These are phyloP conservation scores for Mellivora capensis DNA, from an alignment of 2,113 vertebrate genomes.

Conservation along the genomic window DNA sequence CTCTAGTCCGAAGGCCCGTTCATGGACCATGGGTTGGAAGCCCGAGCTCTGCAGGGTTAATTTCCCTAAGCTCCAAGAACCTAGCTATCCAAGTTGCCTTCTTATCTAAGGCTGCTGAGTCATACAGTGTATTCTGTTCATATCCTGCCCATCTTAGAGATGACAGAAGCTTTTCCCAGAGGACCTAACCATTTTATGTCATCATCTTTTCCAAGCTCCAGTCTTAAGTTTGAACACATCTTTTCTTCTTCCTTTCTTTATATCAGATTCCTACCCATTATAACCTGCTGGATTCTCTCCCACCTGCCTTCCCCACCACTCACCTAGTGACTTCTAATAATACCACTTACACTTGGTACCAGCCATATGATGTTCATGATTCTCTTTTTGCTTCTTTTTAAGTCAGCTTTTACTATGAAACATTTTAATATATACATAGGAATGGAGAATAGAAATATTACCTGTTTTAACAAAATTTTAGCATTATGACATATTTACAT, in stretches of 20 bases:
- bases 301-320: background rate
- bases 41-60: background rate
- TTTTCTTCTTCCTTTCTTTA: background rate
- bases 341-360: background rate
- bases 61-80: background rate
- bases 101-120: background rate
- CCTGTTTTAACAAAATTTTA: background rate
- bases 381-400: background rate
- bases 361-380: background rate
- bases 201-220: background rate
- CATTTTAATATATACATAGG: background rate
- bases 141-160: background rate
- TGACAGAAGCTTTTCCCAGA: background rate
- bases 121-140: background rate
- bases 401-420: background rate
- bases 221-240: background rate
- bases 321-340: background rate
- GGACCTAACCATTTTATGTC: background rate
- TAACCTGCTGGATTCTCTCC: rapidly evolving
- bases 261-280: background rate
- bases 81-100: background rate
- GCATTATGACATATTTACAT: background rate
- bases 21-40: background rate
- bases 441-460: background rate
- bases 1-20: background rate